Evolutionary conservation across 2,888 invertebrate species (phyloP).

Genomic region (Eupithecia exiguata): DNA sequence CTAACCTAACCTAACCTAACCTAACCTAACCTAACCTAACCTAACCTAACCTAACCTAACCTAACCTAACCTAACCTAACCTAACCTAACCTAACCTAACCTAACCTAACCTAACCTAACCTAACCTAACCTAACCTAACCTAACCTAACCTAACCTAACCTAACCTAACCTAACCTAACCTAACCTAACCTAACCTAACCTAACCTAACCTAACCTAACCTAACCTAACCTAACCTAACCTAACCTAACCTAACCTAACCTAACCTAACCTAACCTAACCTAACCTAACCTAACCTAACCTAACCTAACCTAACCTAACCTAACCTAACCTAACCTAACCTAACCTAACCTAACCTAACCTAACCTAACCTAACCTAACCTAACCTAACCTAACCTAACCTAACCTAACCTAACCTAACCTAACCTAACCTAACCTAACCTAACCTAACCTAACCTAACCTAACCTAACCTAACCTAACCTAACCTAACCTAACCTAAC

Average conservation of each 20-base stretch:
- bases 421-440: constrained; percentile 35
- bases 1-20: no score
- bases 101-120: constrained; percentile 21
- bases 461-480: constrained; percentile 34
- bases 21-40: no score
- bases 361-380: constrained; percentile 36
- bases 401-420: constrained; percentile 37
- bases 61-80: no score
- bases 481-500: constrained; percentile 34
- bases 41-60: no score
- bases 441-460: constrained; percentile 36
- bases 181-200: constrained; percentile 45
- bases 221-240: constrained; percentile 41
- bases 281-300: constrained; percentile 40
- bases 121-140: constrained; percentile 31
- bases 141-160: constrained; percentile 29
- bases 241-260: constrained; percentile 40
- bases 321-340: constrained; percentile 34
- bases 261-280: constrained; percentile 38
- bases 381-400: constrained; percentile 39
- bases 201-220: constrained; percentile 40
- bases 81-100: no score
- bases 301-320: constrained; percentile 41
- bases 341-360: constrained; percentile 35
- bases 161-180: constrained; percentile 44